Percentiles rank a stretch among this genome's conserved stretches.
These are phyloP conservation scores for Eretmodus cyanostictus DNA, from an alignment of 2,113 vertebrate species.

Conservation along the genomic window DNA sequence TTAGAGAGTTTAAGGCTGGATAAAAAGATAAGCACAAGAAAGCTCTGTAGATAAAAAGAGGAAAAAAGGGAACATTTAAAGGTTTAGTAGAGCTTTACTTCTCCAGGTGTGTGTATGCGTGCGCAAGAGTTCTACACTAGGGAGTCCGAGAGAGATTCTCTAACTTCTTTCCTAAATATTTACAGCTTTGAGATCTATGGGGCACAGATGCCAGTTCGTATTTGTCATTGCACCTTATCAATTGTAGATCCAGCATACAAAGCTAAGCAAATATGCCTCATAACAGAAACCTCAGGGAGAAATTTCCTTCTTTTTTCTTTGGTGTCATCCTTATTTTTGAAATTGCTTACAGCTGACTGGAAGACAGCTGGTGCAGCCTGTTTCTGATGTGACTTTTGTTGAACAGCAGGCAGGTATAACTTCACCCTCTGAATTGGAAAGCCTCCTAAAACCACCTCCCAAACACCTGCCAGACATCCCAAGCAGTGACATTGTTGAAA, in stretches of 20 bases:
- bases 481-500: background rate
- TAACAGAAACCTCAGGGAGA: background rate
- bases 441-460: background rate
- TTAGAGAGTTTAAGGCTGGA: constrained; percentile 18
- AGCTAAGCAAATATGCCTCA: constrained; percentile 3
- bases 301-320: background rate
- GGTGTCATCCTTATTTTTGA: background rate
- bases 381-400: background rate
- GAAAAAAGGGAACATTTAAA: constrained; percentile 2
- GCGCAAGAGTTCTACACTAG: background rate
- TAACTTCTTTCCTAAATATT: background rate
- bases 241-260: background rate
- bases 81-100: constrained; percentile 21
- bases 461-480: background rate
- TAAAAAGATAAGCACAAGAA: constrained; percentile 29
- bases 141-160: background rate
- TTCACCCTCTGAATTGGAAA: background rate
- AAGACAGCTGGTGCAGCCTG: background rate
- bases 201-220: background rate
- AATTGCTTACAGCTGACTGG: constrained; percentile 12
- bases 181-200: background rate
- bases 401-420: constrained; percentile 1
- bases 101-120: background rate
- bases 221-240: background rate
- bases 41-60: background rate